Evolutionary conservation across 2,888 invertebrate genomes (phyloP).

Genomic region (Eupithecia inturbata): DNA sequence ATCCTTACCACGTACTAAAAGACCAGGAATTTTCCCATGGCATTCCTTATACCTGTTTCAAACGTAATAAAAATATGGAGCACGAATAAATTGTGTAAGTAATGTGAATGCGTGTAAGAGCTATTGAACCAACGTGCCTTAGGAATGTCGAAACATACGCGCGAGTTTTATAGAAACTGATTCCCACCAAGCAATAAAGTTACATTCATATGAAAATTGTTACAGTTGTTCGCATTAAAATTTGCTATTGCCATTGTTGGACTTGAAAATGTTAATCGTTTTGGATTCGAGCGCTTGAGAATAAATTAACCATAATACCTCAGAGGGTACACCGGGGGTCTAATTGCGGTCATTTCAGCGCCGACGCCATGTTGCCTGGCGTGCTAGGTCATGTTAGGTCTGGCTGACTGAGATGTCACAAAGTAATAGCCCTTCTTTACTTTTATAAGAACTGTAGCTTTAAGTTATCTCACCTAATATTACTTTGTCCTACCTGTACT

Average conservation of each 20-base stretch:
- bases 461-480: neutral
- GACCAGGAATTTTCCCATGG: neutral
- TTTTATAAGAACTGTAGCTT: neutral
- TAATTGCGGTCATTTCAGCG: slow-evolving; percentile 42
- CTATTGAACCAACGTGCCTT: neutral
- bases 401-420: neutral
- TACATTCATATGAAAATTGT: neutral
- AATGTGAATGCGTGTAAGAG: slow-evolving; percentile 4
- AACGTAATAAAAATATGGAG: slow-evolving; percentile 12
- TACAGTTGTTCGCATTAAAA: neutral
- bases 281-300: slow-evolving; percentile 23
- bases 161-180: slow-evolving; percentile 4
- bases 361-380: slow-evolving; percentile 12
- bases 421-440: neutral
- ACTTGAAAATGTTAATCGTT: slow-evolving; percentile 13
- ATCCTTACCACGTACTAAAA: neutral
- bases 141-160: neutral
- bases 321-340: slow-evolving; percentile 31
- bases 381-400: neutral
- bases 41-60: slow-evolving; percentile 1
- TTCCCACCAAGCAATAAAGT: neutral
- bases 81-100: slow-evolving; percentile 4
- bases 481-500: neutral
- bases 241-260: neutral
- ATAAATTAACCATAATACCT: slow-evolving; percentile 35